Evolutionary conservation across 2,888 invertebrate genomes (phyloP), one percentile per base, ranked within the genome.

Genomic region (Schizaphis graminum): DNA sequence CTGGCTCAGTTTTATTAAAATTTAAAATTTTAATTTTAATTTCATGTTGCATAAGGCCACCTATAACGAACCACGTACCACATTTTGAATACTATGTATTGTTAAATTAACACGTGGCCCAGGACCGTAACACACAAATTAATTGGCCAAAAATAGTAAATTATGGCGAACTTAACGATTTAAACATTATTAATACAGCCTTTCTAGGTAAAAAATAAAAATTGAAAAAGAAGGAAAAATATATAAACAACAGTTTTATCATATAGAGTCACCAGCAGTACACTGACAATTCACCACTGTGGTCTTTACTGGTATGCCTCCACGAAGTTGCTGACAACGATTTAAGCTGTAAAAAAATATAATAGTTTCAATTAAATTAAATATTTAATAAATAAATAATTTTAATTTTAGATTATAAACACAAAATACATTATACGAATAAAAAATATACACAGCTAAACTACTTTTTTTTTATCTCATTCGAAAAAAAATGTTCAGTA

Each of bases 241-340:
- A 87, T 90, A 94, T 90, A 94, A 94, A 94, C 57, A 85, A 94
- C 47, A 93, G 47, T 57, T 90, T 85, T 44, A 93, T 87, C 57
- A 86, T 92, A 89, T 93, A 85, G 84, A 93, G 87, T 98, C 97
- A 98, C 98, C 98, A 98, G 96, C 98, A 98, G 96, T 97, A 98
- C 95, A 98, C 97, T 95, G 97, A 97, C 95, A 97, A 96, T 96
- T 98, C 98, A 91, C 97, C 97, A 95, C 97, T 97, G 96, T 97
- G 97, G 95, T 97, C 97, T 91, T 94, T 94, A 95, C 96, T 97
- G 95, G 97, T 97, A 95, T 97, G 97, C 95, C 97, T 97, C 98
- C 98, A 98, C 95, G 97, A 97, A 94, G 97, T 97, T 96, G 97
- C 97, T 90, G 97, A 97, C 95, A 97, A 97, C 95, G 97, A 97